Conservation (phyloP, 2,888 invertebrate species). For the Himalopsyche tibetana region DNA sequence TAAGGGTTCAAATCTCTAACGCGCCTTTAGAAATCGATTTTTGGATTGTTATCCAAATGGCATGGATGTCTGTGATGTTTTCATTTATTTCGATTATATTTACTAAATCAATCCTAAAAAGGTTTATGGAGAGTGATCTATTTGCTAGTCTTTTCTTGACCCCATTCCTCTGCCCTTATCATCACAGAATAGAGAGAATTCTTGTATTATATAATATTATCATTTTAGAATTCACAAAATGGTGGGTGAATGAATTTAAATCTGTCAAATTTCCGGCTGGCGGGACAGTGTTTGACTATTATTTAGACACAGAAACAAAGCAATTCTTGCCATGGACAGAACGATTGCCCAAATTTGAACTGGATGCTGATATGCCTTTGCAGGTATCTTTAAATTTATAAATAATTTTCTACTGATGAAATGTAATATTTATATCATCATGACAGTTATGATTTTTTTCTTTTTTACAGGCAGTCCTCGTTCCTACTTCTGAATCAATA, state of each 20-base stretch:
- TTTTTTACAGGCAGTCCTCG: conserved; percentile 85
- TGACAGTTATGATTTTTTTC: conserved; percentile 1
- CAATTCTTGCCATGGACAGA: conserved; percentile 94
- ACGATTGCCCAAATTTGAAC: conserved; percentile 91
- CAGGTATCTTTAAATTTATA: conserved; percentile 77
- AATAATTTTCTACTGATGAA: background rate
- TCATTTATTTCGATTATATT: no score
- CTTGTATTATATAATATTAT: conserved; percentile 66
- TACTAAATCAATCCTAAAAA: no score
- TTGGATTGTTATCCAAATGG: no score
- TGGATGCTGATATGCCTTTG: conserved; percentile 93
- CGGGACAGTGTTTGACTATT: conserved; percentile 97
- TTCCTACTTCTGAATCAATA: conserved; percentile 95
- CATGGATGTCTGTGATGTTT: no score
- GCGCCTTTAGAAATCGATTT: no score
- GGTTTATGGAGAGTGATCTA: no score
- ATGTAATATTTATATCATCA: background rate
- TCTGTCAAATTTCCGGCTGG: conserved; percentile 93
- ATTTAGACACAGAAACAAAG: conserved; percentile 92
- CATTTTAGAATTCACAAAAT: conserved; percentile 92
- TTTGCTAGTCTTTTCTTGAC: no score
- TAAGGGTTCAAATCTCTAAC: no score
- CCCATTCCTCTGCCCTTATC: no score
- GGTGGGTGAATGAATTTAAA: conserved; percentile 98
- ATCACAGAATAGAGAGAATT: no score